Evolutionary conservation across 1,140 invertebrate genomes (phyloP), one percentile per base, ranked within the genome.

Genomic region (Pararge aegeria): DNA sequence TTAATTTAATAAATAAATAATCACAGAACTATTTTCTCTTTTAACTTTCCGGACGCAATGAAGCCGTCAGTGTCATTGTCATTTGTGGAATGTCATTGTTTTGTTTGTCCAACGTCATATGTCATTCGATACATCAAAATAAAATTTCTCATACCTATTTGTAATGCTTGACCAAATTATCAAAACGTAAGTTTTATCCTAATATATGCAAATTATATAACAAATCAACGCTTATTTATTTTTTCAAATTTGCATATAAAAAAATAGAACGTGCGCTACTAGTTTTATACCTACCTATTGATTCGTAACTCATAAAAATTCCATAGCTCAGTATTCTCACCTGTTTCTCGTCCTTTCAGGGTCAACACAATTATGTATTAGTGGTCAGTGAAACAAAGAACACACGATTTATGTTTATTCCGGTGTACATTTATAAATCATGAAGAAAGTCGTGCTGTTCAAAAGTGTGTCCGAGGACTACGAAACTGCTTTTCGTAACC

Each of bases 401-500:
- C 34, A 15, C 29, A 49, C 38, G 18, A 21, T 64, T 66, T 42
- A 59, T 70, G 65, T 44, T 52, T n/a, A 57, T 40, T 57, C 48
- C 46, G 34, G 18, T 10, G 21, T 42, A 58, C 16, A 53, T 53
- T 50, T 16, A 30, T 49, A 48, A 64, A 60, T 34, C 56, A 90
- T 89, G 87, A 87, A 80, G 72, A 91, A 90, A 66, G 87, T 92
- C 20, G 86, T 92, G 44, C 77, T 92, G 62, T 91, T 92, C 63
- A 92, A 92, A 81, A 86, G 90, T 61, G 86, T 83, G 62, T 91
- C 91, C 49, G 91, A 92, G 52, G 91, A 90, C 34, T 92, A 92
- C 59, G 71, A 85, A 37, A 83, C 80, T 55, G 85, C 80, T 12
- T 86, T 92, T 57, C 70, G 73, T 61, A 78, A 80, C 1, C 75